Base-by-base conservation (phyloP, 2,888 invertebrate genomes). In the Boloria selene region DNA sequence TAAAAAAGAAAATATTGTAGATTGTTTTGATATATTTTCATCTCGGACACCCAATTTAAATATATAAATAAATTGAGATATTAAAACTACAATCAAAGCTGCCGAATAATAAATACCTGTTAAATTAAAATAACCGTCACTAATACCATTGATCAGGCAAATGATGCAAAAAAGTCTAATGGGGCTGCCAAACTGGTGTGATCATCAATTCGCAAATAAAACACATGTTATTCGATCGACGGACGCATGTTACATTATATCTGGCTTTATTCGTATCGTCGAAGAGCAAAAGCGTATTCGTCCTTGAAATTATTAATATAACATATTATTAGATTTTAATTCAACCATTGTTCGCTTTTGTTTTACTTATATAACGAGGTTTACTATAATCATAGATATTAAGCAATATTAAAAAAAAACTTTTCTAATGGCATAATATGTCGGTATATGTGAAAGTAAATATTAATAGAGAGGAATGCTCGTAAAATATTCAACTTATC, bases 161-260 rank as follows among this genome's bases (percentile, higher is more conserved):
- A 67, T 68, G 70, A 74, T 69, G 73, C 72, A 71, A 75, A 56
- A 56, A 55, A 61, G 18, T 73, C 64, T 73, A 75, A 77, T 73
- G 69, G 67, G 67, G 70, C 72, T 76, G 75, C 74, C 71, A 74
- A 76, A 72, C 72, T 71, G 73, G 75, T 75, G 76, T 74, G 75
- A 72, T 74, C 73, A 76, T 74, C 70, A 74, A 73, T 68, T 71
- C 74, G 73, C 72, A 72, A 76, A 79, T 77, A 77, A 77, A 80
- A 77, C 77, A 78, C 72, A 65, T 72, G 74, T 67, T 66, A 68
- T 68, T 64, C 62, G 65, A 63, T 60, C 66, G 70, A 64, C 64
- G 65, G 68, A 62, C 64, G 60, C 45, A 22, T 38, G 54, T 51
- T 67, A 69, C 61, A 63, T 56, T 56, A 44, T 56, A 66, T 71